phyloP scores from a whole-genome alignment of 2,113 vertebrate species.

The Tetraodon nigroviridis region DNA sequence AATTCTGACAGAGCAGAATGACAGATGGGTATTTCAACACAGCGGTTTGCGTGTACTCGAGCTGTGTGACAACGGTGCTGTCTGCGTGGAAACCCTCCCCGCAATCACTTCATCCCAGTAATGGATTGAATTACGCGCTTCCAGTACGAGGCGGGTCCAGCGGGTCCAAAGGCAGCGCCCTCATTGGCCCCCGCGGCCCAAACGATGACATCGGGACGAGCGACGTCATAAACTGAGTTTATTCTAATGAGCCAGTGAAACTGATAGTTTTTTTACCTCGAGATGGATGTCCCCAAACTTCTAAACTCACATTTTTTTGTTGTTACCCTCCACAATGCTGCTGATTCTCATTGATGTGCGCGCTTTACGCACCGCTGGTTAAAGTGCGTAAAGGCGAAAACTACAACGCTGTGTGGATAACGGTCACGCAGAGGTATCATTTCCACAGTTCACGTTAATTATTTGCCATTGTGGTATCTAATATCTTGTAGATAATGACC shows the following conservation, averaged over 20 bases:
- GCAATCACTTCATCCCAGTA: neutral
- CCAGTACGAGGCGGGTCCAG: neutral
- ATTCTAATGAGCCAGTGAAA: neutral
- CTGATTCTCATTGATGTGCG: too few relatives aligned
- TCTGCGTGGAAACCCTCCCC: neutral
- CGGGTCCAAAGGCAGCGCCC: constrained; percentile 11
- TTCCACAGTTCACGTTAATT: too few relatives aligned
- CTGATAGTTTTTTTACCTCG: neutral
- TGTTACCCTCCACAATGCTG: too few relatives aligned
- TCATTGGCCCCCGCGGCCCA: constrained; percentile 41
- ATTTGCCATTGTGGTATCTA: too few relatives aligned
- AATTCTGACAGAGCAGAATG: neutral
- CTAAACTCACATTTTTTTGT: neutral
- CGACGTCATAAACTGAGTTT: constrained; percentile 19
- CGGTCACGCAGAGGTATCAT: too few relatives aligned
- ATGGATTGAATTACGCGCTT: constrained; percentile 47
- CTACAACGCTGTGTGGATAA: too few relatives aligned
- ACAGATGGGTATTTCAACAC: neutral
- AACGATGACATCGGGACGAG: constrained; percentile 20
- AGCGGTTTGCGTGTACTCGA: neutral
- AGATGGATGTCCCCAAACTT: too few relatives aligned
- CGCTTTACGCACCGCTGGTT: too few relatives aligned
- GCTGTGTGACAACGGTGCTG: neutral
- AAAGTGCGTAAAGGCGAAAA: too few relatives aligned
- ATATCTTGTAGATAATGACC: too few relatives aligned